phyloP scores from a whole-genome alignment of 2,797 vertebrate species.

The Zalophus californianus region DNA sequence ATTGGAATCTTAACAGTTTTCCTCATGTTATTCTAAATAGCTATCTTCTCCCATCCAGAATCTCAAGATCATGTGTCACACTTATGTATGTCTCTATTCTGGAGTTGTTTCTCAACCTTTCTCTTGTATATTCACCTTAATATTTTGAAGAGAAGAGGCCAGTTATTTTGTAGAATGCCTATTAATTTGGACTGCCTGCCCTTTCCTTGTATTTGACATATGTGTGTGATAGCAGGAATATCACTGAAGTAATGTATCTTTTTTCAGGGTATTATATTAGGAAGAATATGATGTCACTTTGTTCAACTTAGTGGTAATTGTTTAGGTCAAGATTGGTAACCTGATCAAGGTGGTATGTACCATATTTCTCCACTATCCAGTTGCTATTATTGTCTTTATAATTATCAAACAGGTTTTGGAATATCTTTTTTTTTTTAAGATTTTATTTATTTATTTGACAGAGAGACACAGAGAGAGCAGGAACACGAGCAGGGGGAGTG shows the following conservation, averaged over 20 bases:
- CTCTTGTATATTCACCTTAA: background rate
- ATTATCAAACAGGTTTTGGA: background rate
- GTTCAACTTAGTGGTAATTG: background rate
- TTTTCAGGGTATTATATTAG: background rate
- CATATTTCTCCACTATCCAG: background rate
- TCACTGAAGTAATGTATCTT: background rate
- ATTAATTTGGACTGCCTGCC: background rate
- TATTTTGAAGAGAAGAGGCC: background rate
- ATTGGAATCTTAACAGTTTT: background rate
- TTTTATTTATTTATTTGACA: too few relatives aligned
- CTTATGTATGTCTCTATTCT: background rate
- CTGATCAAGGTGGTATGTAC: background rate
- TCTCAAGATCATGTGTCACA: background rate
- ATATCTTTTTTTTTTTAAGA: too few relatives aligned
- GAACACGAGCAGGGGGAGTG: too few relatives aligned
- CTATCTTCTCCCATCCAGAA: background rate
- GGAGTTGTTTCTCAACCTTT: background rate
- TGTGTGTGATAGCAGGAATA: background rate
- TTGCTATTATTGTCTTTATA: background rate
- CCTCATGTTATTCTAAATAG: background rate
- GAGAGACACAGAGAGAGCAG: too few relatives aligned
- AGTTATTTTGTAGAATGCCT: background rate
- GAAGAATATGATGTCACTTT: background rate
- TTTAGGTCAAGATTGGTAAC: background rate
- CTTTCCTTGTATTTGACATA: background rate